A percentile compares a stretch with the other conserved stretches of the same genome.
These are phyloP conservation scores for Sphenodon punctatus DNA, from an alignment of 2,797 vertebrate genomes.

Conservation along the genomic window DNA sequence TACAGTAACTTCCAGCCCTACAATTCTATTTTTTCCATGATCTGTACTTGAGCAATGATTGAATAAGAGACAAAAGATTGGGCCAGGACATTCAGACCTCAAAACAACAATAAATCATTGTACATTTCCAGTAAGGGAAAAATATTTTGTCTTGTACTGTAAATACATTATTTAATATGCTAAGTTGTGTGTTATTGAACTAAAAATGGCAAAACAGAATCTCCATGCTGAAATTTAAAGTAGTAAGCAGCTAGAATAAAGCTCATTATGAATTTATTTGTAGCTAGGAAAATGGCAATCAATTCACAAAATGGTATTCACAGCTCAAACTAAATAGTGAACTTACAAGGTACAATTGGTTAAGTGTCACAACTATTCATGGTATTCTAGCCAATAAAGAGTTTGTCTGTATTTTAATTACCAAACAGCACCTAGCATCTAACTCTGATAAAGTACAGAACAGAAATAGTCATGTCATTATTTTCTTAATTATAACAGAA, in stretches of 20 bases:
- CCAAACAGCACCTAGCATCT: conserved; percentile 27
- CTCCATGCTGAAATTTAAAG: conserved; percentile 25
- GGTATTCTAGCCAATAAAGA: conserved; percentile 25
- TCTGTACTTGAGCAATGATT: too few relatives aligned
- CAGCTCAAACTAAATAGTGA: conserved; percentile 49
- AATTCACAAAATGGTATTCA: conserved; percentile 45
- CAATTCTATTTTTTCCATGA: too few relatives aligned
- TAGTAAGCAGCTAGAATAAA: conserved; percentile 23
- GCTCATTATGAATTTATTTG: conserved; percentile 42
- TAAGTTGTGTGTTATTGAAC: not conserved
- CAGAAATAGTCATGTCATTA: not conserved
- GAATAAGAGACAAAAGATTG: too few relatives aligned
- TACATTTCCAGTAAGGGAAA: not conserved
- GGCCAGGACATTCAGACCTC: too few relatives aligned
- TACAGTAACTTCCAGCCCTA: too few relatives aligned
- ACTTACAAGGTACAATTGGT: conserved; percentile 50
- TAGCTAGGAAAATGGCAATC: conserved; percentile 45
- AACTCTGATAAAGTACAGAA: conserved; percentile 41
- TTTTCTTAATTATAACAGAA: conserved; percentile 43
- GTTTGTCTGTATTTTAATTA: conserved; percentile 70
- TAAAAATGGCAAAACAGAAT: conserved; percentile 21
- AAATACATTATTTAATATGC: conserved; percentile 4
- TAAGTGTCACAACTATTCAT: conserved; percentile 70
- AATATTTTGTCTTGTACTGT: not conserved
- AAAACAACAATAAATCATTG: too few relatives aligned